Base-by-base conservation (phyloP, 92 coral and sea anemone genomes). In the Bergia sp. region DNA sequence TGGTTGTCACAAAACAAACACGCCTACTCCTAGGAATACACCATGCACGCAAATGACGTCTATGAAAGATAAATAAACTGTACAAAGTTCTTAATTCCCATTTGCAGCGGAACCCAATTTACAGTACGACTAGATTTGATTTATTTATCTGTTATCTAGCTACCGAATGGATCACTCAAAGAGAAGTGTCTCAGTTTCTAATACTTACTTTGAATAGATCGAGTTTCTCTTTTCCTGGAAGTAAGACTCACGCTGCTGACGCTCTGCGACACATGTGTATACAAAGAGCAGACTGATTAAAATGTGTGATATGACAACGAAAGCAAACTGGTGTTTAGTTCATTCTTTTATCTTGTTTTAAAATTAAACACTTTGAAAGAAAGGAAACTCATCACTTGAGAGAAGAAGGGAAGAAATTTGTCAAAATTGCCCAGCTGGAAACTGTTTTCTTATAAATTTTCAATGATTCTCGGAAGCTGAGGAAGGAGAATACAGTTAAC, bases 131-230 rank as follows among this genome's bases (percentile, higher is more conserved):
- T 2, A 53, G 58, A 10, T 53, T 53, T 53, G 13, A 29, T 29
- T 29, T 29, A 29, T 29, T 29, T 29, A 29, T 29, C 20, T 57
- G 65, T 16, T 57, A 11, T 57, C 1, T 57, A 3, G 50, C 9
- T 57, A 13, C 65, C 65, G 12, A 57, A 3, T 57, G 67, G 67
- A 61, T 61, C 67, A 2, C 23, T 61, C 67, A 61, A 61, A 61
- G n/a, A 23, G 18, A 61, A 61, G 18, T 61, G 57, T 9, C 16
- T 61, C 67, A 20, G 67, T 61, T 47, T 47, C 8, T 47, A 10
- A 37, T 40, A 21, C 85, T 81, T 81, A 58, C 85, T 81, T 81
- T 76, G 43, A 76, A 76, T 42, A 4, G 85, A 55, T 81, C 49
- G 85, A 40, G 21, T 39, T 81, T 4, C 38, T 5, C 74, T 37